Conservation (phyloP, 2,888 invertebrate genomes). For the Andrena fulva region DNA sequence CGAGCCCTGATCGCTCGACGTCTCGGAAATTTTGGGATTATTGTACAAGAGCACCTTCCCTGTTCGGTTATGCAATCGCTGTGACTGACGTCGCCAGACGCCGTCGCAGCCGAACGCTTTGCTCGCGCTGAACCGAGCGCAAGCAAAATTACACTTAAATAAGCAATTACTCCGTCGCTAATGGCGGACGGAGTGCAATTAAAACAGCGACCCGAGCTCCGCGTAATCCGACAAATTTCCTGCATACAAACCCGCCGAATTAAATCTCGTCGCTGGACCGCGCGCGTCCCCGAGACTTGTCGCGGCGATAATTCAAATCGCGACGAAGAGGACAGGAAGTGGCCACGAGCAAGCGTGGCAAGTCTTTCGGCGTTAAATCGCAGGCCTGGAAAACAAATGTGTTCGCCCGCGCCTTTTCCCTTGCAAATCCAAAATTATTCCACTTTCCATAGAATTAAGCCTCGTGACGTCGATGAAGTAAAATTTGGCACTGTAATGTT, state of each 20-base stretch:
- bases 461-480: too few species aligned
- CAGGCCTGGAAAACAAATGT: too few species aligned
- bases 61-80: not conserved
- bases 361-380: too few species aligned
- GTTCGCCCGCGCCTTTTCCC: too few species aligned
- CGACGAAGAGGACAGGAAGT: not conserved
- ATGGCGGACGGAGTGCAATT: conserved; percentile 32
- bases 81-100: not conserved
- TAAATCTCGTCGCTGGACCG: not conserved
- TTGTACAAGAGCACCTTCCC: not conserved
- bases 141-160: conserved; percentile 48
- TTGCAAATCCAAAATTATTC: too few species aligned
- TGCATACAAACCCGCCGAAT: conserved; percentile 34
- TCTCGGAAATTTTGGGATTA: not conserved
- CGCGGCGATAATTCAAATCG: not conserved
- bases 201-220: conserved; percentile 26
- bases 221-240: conserved; percentile 37
- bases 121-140: conserved; percentile 35
- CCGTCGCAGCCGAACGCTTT: conserved; percentile 17
- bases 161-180: conserved; percentile 41
- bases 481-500: too few species aligned
- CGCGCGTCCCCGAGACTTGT: not conserved
- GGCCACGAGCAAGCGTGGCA: too few species aligned
- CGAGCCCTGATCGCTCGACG: not conserved
- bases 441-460: too few species aligned